Evolutionary conservation across 2,113 vertebrate species (phyloP), one percentile per base, ranked within the genome.

Genomic region (Lanius collurio): DNA sequence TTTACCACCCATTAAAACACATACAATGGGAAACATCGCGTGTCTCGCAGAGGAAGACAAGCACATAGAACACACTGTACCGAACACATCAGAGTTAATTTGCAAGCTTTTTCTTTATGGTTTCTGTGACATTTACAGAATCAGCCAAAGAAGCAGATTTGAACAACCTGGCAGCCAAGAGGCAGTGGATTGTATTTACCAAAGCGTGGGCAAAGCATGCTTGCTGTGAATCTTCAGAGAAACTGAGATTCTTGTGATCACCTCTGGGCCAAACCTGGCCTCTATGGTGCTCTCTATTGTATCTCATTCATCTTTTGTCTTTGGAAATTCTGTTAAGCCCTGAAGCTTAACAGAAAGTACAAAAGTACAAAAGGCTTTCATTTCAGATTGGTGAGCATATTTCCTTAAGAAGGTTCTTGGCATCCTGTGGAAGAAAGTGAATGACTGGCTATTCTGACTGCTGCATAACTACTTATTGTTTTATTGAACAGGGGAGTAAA

Each of bases 401-500:
- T 97, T 98, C 97, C 97, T 97, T 90, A 70, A 97, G 97, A 95
- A 94, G 59, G 64, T 52, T 93, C 93, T 97, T 98, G 97, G 97
- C 97, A 93, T 97, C 94, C 90, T 30, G 1, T 95, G 75, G 84
- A 92, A 95, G 87, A 84, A 73, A 94, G 96, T 95, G 97, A 97
- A 97, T 98, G 96, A 96, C 96, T 83, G 53, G 63, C 83, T 96
- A 64, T 52, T 97, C 97, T 98, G 97, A 96, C 97, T 96, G 94
- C 97, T 94, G 91, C 93, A 98, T 97, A 98, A 98, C 92, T 90
- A 94, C 83, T 73, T 96, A 97, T 97, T 98, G 97, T 98, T 98
- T 98, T 97, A 97, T 94, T 98, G 97, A 98, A 96, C 78, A 96
- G 97, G 96, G 96, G 96, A 97, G 94, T 97, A 97, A 97, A 96